Percentiles rank a stretch among this genome's conserved stretches.
These are phyloP conservation scores for Rhinophrynus dorsalis DNA, from an alignment of 2,797 vertebrate species.

Conservation along the genomic window DNA sequence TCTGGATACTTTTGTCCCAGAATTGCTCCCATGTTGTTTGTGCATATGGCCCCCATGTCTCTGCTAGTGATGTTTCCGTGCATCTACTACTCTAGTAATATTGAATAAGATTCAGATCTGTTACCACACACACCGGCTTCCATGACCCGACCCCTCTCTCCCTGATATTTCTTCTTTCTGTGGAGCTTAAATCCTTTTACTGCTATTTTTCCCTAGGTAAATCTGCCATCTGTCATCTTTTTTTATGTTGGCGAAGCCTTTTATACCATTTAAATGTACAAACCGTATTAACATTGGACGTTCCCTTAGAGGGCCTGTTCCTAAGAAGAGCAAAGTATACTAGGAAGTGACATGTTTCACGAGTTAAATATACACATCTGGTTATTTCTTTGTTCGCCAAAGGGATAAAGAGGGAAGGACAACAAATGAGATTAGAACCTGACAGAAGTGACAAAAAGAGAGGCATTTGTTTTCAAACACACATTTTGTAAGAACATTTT, in stretches of 20 bases:
- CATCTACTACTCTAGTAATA: not conserved
- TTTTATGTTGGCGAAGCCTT: constrained; percentile 34
- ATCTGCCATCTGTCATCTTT: constrained; percentile 41
- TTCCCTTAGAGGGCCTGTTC: constrained; percentile 5
- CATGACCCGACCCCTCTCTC: not conserved
- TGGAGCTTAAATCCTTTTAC: constrained; percentile 11
- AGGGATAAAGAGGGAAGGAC: not conserved
- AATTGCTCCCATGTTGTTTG: no score
- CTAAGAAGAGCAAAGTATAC: constrained; percentile 14
- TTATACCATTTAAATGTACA: constrained; percentile 42
- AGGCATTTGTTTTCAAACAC: no score
- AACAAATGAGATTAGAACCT: no score
- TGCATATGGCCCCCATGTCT: no score
- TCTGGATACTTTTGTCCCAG: no score
- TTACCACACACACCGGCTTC: constrained; percentile 4
- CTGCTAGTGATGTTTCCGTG: not conserved
- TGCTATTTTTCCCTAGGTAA: constrained; percentile 15
- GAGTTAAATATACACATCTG: constrained; percentile 30
- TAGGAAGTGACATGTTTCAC: constrained; percentile 34
- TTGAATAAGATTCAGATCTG: no score
- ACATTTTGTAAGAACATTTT: no score
- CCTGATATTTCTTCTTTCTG: constrained; percentile 1
- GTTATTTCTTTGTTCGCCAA: constrained; percentile 20
- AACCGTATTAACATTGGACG: constrained; percentile 25
- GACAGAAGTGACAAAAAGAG: no score